phyloP scores from a whole-genome alignment of 2,113 vertebrate genomes.

The Spilogale gracilis region DNA sequence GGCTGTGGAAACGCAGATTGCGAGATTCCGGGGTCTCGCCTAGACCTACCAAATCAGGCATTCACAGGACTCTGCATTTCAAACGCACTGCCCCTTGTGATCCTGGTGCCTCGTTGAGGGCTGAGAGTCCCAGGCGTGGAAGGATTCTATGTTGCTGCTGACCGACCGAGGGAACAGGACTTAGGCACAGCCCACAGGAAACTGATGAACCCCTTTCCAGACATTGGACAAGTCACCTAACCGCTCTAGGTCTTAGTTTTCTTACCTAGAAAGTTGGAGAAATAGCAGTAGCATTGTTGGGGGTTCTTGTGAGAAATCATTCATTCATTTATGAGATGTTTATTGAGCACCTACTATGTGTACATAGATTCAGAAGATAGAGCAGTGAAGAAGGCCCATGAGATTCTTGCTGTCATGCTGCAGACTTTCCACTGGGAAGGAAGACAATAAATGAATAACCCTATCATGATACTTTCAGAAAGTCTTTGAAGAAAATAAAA shows the following conservation, averaged over 20 bases:
- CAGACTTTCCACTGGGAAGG: background rate
- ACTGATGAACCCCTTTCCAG: background rate
- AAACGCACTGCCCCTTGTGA: background rate
- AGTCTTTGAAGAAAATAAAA: background rate
- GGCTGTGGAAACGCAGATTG: background rate
- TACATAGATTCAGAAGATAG: background rate
- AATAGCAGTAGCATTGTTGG: background rate
- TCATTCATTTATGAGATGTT: background rate
- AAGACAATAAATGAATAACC: background rate
- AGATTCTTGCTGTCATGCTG: background rate
- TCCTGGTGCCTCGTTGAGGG: no score
- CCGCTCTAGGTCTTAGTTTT: background rate
- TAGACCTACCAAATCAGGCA: background rate
- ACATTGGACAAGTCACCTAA: background rate
- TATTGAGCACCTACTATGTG: background rate
- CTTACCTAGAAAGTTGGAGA: background rate
- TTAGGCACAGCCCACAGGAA: accelerated
- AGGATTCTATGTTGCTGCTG: background rate
- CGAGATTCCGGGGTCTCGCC: background rate
- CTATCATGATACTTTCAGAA: background rate
- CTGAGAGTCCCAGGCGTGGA: background rate
- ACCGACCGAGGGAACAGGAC: background rate
- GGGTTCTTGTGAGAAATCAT: background rate
- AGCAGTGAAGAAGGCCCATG: no score
- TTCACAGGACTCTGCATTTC: background rate